phyloP scores from a whole-genome alignment of 2,888 invertebrate species.

The Acanthosepion pharaonis region DNA sequence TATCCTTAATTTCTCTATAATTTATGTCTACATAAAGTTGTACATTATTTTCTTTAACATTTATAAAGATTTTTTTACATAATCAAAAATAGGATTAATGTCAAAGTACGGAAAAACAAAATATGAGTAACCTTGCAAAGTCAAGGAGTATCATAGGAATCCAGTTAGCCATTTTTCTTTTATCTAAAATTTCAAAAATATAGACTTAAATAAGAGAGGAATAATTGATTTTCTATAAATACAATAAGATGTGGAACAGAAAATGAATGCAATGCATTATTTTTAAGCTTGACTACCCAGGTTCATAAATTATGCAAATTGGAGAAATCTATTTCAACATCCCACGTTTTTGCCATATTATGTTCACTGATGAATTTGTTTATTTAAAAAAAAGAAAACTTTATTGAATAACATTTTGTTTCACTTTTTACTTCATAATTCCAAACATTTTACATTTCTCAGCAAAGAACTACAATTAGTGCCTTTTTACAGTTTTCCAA shows the following conservation, averaged over 20 bases:
- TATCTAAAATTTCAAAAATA: background rate
- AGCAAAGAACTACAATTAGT: too few relatives aligned
- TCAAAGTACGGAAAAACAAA: background rate
- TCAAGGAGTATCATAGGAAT: background rate
- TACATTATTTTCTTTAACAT: background rate
- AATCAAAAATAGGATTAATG: slow-evolving; percentile 4
- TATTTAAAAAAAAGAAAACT: too few relatives aligned
- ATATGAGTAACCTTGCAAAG: background rate
- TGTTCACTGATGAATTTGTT: too few relatives aligned
- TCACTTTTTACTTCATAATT: too few relatives aligned
- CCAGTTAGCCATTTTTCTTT: background rate
- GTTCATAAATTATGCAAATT: too few relatives aligned
- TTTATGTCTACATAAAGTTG: background rate
- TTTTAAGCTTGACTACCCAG: too few relatives aligned
- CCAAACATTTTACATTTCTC: too few relatives aligned
- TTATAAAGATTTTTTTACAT: background rate
- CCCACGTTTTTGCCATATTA: too few relatives aligned
- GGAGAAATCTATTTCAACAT: too few relatives aligned
- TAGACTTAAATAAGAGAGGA: background rate
- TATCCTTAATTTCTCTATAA: background rate
- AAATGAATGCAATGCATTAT: background rate
- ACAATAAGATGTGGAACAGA: background rate
- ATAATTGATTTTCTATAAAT: background rate
- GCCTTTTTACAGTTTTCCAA: too few relatives aligned
- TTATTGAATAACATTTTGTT: too few relatives aligned